Conservation (phyloP, 2,888 invertebrate species). For the Zygogramma bicolorata region DNA sequence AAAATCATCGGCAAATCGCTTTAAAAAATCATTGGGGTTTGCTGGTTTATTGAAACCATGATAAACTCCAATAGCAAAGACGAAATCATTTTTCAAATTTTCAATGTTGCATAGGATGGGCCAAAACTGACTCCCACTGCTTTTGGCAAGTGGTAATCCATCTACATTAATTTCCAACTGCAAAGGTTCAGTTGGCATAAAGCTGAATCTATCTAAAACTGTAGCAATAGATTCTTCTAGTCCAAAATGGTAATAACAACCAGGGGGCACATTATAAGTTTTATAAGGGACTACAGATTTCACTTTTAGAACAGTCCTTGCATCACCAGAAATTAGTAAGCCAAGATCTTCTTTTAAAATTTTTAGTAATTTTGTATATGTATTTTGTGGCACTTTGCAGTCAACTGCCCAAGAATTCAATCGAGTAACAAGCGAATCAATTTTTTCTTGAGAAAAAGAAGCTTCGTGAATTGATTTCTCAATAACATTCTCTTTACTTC, state of each 20-base stretch:
- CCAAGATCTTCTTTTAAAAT: neutral
- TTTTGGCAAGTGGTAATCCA: conserved; percentile 24
- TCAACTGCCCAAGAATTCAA: conserved; percentile 7
- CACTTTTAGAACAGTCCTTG: conserved; percentile 1
- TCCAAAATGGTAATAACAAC: conserved; percentile 6
- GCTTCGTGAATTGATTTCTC: no score
- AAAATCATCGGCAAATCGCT: conserved; percentile 18
- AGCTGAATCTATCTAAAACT: neutral
- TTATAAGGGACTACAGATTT: neutral
- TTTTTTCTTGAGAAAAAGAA: no score
- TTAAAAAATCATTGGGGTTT: conserved; percentile 12
- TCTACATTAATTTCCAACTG: conserved; percentile 20
- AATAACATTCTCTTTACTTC: no score
- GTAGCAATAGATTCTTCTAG: neutral
- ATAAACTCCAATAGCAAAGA: conserved; percentile 23
- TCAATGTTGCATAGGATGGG: conserved; percentile 23
- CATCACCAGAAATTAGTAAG: neutral
- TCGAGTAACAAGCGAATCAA: no score
- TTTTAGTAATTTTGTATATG: conserved; percentile 7
- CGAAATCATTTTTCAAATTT: neutral
- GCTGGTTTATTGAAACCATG: conserved; percentile 15
- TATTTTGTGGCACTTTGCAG: neutral
- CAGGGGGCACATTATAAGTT: neutral
- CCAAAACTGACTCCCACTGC: conserved; percentile 24
- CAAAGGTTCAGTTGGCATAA: conserved; percentile 1